Base-by-base conservation (phyloP, 2,797 vertebrate species). In the Alosa sapidissima region DNA sequence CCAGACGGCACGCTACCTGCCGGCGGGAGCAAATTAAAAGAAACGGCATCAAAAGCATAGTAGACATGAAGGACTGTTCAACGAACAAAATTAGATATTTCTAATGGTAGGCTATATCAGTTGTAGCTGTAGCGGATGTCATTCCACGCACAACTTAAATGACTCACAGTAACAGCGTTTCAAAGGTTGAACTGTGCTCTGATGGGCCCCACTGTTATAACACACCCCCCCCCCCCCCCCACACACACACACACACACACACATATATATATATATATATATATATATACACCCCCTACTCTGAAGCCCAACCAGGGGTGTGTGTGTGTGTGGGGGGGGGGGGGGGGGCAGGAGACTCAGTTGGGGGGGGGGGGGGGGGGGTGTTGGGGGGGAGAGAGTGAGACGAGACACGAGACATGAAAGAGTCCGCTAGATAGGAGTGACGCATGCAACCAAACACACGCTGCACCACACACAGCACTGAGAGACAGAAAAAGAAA, bases 121-220 rank as follows among this genome's bases (percentile, higher is more conserved):
- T n/a, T n/a, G n/a, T n/a, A n/a, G 49, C 81, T 60, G 82, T 52
- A 52, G 58, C 58, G 47, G 24, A 58, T 36, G 78, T 51, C 49
- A 33, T 52, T 51, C 52, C 28, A 16, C 62, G 41, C 8, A 16
- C 72, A 21, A 41, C 72, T 41, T 78, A 78, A 78, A 78, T 78
- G 72, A 78, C 72, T 78, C 72, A 47, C 33, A 72, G 28, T 11
- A 75, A 16, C 14, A 75, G 41, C 72, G 72, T 41, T 78, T 78
- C 72, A 78, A 47, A 78, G 72, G 72, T 41, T 47, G 41, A 78
- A 45, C 68, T 75, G 13, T 75, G 36, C 36, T 78, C 72, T 47
- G 72, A 47, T 78, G 72, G 68, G 68, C 68, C 65, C 28, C 65
- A 3, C 65, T 13, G 28, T 72, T 36, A 72, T n/a, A n/a, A n/a